Percentiles rank a stretch among this genome's conserved stretches.
Conservation (phyloP, 37 sponge, comb jelly and placozoan species). For the Chondrosia reniformis region DNA sequence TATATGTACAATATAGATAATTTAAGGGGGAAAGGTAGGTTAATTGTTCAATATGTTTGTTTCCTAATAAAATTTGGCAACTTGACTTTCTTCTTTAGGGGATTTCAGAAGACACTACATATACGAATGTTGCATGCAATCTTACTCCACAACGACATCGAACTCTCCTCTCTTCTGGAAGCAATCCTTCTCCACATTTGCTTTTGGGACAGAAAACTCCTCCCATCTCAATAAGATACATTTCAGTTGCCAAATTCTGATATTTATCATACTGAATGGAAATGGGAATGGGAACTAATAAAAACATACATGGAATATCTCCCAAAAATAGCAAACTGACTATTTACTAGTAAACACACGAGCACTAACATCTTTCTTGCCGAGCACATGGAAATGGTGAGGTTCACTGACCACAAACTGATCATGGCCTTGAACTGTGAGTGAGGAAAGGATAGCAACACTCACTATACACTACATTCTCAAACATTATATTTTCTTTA, state of each 20-base stretch:
- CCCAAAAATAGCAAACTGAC: too few species aligned
- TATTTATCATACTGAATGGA: conserved; percentile 70
- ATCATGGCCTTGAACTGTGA: conserved; percentile 64
- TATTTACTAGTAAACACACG: not conserved
- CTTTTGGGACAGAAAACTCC: conserved; percentile 75
- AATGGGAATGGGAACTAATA: too few species aligned
- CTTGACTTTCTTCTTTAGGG: too few species aligned
- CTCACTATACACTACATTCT: not conserved
- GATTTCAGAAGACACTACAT: too few species aligned
- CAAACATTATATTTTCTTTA: not conserved
- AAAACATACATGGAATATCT: too few species aligned
- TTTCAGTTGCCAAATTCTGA: conserved; percentile 82
- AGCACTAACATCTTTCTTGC: conserved; percentile 19
- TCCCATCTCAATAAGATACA: conserved; percentile 78
- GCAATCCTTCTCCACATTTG: conserved; percentile 71
- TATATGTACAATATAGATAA: too few species aligned
- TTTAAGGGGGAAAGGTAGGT: too few species aligned
- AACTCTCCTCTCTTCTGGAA: conserved; percentile 41
- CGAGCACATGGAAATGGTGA: conserved; percentile 36
- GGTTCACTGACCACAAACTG: conserved; percentile 88
- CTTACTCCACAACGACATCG: not conserved
- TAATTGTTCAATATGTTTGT: too few species aligned
- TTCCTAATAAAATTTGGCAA: too few species aligned
- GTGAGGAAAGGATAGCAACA: not conserved
- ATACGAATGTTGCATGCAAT: not conserved